Evolutionary conservation across 2,888 invertebrate species (phyloP).

Genomic region (Tachystola acroxantha): DNA sequence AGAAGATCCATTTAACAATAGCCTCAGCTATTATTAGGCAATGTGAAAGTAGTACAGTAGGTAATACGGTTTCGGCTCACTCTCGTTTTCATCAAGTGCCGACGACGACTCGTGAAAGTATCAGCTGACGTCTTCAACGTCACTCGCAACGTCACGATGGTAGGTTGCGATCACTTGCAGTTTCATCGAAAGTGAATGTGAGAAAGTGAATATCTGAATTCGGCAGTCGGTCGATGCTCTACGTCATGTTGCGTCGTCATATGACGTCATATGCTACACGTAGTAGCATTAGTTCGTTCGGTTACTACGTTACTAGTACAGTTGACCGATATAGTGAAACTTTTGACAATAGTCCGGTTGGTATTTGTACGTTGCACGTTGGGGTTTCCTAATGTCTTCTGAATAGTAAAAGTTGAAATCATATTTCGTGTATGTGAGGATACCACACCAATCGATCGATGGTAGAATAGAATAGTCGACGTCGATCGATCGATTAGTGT

Average conservation of each 20-base stretch:
- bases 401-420: too few relatives aligned
- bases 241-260: constrained; percentile 15
- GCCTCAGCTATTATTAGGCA: neutral
- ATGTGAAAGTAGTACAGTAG: constrained; percentile 32
- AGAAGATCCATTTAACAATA: neutral
- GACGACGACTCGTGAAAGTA: constrained; percentile 6
- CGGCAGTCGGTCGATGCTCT: neutral
- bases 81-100: constrained; percentile 36
- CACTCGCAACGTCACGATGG: constrained; percentile 25
- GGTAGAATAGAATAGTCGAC: too few relatives aligned
- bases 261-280: constrained; percentile 12
- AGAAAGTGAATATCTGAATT: constrained; percentile 32
- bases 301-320: too few relatives aligned
- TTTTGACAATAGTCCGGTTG: too few relatives aligned
- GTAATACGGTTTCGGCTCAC: constrained; percentile 25
- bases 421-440: too few relatives aligned
- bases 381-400: too few relatives aligned
- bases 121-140: constrained; percentile 24
- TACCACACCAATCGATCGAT: too few relatives aligned
- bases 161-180: constrained; percentile 51
- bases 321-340: too few relatives aligned
- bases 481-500: too few relatives aligned
- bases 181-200: constrained; percentile 44
- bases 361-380: too few relatives aligned
- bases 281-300: too few relatives aligned